Evolutionary conservation across 2,888 invertebrate species (phyloP), one percentile per base, ranked within the genome.

Genomic region (Zygaena filipendulae): DNA sequence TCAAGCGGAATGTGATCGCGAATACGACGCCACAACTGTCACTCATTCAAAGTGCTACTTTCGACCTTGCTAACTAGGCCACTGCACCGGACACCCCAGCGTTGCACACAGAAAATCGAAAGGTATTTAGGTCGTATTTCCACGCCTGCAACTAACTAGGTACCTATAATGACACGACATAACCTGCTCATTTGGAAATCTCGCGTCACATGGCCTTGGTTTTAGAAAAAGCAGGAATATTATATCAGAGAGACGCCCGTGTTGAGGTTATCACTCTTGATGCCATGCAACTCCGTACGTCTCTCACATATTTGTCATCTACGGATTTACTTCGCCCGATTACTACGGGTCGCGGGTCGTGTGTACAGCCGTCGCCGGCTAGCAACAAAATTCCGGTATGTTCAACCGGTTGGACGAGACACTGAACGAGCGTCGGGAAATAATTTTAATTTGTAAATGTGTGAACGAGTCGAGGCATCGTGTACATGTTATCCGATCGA

Each of bases 261-360:
- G 63, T 80, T 79, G 80, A 71, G 68, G 77, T 61, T 55, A 66
- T 69, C 56, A 69, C 54, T 25, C 45, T 79, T 70, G 74, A 71
- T 67, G 72, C 69, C 69, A 71, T 52, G 38, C 79, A 77, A 80
- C 79, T 58, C 79, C 77, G 80, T 72, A 79, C 79, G 79, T 71
- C 60, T 75, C 66, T 62, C 67, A 79, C 80, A 80, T 59, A 53
- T 42, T 22, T 25, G 20, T 13, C n/a, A n/a, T n/a, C n/a, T n/a
- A n/a, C n/a, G n/a, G n/a, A n/a, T n/a, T n/a, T n/a, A n/a, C n/a
- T n/a, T n/a, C n/a, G n/a, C n/a, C n/a, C n/a, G n/a, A n/a, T n/a
- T n/a, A n/a, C n/a, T n/a, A n/a, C n/a, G n/a, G n/a, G n/a, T n/a
- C n/a, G n/a, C n/a, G n/a, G n/a, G n/a, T n/a, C n/a, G n/a, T n/a